Percentiles rank a stretch among this genome's conserved stretches.
These are phyloP conservation scores for Taurulus bubalis DNA, from an alignment of 2,113 vertebrate genomes.

Conservation along the genomic window DNA sequence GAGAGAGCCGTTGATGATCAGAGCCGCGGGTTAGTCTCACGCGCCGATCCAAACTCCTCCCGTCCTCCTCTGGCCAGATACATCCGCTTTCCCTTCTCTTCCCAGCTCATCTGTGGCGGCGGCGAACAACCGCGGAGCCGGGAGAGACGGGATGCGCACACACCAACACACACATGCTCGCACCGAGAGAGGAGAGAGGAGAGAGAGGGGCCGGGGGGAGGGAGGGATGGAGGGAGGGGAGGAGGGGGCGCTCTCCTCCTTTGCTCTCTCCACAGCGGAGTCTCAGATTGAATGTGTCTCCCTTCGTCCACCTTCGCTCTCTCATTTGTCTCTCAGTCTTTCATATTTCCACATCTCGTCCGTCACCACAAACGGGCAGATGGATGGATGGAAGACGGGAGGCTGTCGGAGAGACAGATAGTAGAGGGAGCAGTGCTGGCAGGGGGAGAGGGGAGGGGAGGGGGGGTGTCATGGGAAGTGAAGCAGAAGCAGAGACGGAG, in stretches of 20 bases:
- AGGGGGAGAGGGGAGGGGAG: not conserved
- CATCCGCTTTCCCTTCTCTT: constrained; percentile 76
- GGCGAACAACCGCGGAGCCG: constrained; percentile 72
- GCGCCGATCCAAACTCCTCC: constrained; percentile 76
- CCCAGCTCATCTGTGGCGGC: constrained; percentile 77
- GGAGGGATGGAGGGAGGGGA: not conserved
- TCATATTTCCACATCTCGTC: constrained; percentile 58
- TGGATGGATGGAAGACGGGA: constrained; percentile 53
- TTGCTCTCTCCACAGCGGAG: constrained; percentile 61
- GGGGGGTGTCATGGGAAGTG: constrained; percentile 65
- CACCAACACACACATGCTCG: constrained; percentile 77
- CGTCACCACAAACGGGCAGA: constrained; percentile 52
- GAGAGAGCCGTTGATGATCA: constrained; percentile 54
- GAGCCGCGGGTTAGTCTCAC: constrained; percentile 64
- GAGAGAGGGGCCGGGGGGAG: constrained; percentile 9
- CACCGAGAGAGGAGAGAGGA: constrained; percentile 56
- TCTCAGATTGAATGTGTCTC: constrained; percentile 57
- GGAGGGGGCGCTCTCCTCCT: not conserved
- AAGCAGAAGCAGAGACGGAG: constrained; percentile 71
- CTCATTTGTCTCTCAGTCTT: constrained; percentile 52
- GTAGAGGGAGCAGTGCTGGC: constrained; percentile 32
- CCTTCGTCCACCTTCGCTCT: constrained; percentile 25
- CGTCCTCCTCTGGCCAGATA: constrained; percentile 72
- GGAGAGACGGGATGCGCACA: constrained; percentile 70
- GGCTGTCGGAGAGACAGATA: constrained; percentile 45